Evolutionary conservation across 2,888 invertebrate genomes (phyloP).

Genomic region (Caenorhabditis afra): DNA sequence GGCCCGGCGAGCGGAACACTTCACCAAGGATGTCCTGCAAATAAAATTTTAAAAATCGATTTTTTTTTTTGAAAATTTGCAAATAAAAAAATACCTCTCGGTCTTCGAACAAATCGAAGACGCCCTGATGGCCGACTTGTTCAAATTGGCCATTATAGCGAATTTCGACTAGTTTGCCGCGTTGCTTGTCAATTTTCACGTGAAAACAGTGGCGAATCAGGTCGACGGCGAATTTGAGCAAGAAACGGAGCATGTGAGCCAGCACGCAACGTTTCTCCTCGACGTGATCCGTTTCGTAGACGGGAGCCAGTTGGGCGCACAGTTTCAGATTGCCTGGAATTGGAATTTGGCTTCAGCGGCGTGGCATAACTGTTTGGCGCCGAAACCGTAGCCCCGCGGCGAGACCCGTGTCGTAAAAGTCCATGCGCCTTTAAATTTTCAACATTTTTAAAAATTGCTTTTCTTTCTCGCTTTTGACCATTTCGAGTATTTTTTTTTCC

Average conservation of each 20-base stretch:
- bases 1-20: no score
- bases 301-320: neutral
- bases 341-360: no score
- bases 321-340: neutral
- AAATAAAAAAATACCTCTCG: neutral
- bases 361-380: no score
- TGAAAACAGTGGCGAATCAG: neutral
- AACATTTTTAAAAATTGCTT: no score
- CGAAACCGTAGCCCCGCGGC: no score
- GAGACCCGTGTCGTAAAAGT: no score
- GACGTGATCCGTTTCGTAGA: neutral
- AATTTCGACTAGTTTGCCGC: neutral
- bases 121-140: neutral
- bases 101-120: neutral
- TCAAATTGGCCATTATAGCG: neutral
- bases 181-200: neutral
- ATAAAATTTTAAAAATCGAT: neutral
- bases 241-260: neutral
- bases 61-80: neutral
- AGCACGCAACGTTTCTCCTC: neutral
- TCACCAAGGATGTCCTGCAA: no score
- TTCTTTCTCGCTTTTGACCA: no score
- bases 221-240: conserved; percentile 1
- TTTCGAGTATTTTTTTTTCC: no score
- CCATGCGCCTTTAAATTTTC: no score